Base-by-base conservation (phyloP, 2,113 vertebrate genomes). In the Theristicus caerulescens region DNA sequence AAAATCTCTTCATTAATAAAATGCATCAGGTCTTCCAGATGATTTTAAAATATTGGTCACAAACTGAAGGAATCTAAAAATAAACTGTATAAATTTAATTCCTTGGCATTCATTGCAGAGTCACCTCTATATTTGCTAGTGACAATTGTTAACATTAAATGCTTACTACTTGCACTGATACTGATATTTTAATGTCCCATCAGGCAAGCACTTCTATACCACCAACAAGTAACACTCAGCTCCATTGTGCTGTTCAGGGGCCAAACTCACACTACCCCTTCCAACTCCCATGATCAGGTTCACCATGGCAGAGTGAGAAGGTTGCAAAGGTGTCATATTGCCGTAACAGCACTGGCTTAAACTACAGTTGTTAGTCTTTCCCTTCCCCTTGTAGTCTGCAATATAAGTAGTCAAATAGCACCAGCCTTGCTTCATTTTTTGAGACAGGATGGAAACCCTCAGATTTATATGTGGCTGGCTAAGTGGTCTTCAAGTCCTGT, bases 1-100 rank as follows among this genome's bases (percentile, higher is more conserved):
- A 74, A 51, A 34, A 26, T 72, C 51, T 89, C 82, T 82, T 93
- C 72, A 78, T 94, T 95, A 97, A 97, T 94, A 95, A 96, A 82
- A 97, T 96, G 78, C 95, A 95, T 87, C 87, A 94, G 79, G 90
- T 98, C 94, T 90, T 97, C 46, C 88, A 74, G 46, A 51, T 87
- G 47, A 29, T 59, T 97, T 98, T 85, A 82, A 94, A 94, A 97
- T 97, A 96, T 64, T 83, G 25, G 78, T 94, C 97, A 95, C 86
- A 79, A 94, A 95, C 36, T 69, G 46, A 21, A 32, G 29, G 31
- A 96, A 82, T 86, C 89, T 97, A 97, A 98, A 98, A 97, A 97
- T 95, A 97, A 94, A 94, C 58, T 1, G 2, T 94, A 95, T 91
- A 88, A 77, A 34, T 97, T 97, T 96, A 26, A 95, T 86, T 64